These are phyloP conservation scores for Lamellibrachia columna DNA, from an alignment of 2,888 invertebrate genomes.

Conservation along the genomic window DNA sequence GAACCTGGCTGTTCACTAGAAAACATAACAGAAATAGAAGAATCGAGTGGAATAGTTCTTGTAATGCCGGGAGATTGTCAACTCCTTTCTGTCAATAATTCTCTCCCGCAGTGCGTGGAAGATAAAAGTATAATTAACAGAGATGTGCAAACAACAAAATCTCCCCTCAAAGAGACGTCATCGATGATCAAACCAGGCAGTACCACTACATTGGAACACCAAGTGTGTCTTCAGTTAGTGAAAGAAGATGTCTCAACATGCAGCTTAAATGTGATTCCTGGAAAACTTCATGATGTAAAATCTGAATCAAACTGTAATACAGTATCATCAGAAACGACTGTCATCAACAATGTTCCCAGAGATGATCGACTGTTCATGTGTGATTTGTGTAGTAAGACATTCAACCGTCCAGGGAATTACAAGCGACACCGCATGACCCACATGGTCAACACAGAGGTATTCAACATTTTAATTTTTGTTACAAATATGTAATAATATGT, in stretches of 20 bases:
- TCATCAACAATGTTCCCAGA: neutral
- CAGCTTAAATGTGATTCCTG: neutral
- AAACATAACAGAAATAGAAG: neutral
- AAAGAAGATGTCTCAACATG: neutral
- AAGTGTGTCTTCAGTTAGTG: neutral
- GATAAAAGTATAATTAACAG: neutral
- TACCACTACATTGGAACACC: neutral
- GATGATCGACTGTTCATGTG: constrained; percentile 42
- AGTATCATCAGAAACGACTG: neutral
- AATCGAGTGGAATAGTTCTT: neutral
- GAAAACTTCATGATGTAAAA: neutral
- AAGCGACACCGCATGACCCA: constrained; percentile 56
- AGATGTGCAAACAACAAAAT: neutral
- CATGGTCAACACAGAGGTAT: constrained; percentile 36
- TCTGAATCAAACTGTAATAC: neutral
- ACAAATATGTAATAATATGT: too few species aligned
- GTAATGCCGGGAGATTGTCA: neutral
- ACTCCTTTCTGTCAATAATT: neutral
- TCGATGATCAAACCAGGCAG: neutral
- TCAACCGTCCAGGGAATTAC: constrained; percentile 53
- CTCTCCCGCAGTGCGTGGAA: neutral
- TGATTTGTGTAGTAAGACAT: constrained; percentile 54
- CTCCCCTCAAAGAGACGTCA: neutral
- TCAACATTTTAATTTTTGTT: neutral
- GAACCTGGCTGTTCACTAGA: neutral